Evolutionary conservation across 2,113 vertebrate genomes (phyloP).

Genomic region (Chunga burmeisteri): DNA sequence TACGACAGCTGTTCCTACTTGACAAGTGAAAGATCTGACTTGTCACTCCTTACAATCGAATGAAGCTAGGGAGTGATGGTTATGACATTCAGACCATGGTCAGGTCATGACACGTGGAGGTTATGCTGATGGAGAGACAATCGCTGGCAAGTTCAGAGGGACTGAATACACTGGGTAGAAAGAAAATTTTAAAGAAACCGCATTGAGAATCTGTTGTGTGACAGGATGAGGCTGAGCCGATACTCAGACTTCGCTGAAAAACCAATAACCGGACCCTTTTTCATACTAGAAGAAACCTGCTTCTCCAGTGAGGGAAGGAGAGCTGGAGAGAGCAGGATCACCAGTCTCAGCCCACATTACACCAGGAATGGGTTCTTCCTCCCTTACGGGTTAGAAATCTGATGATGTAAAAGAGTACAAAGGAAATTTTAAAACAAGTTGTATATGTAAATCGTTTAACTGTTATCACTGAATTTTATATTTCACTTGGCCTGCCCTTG

Average conservation of each 20-base stretch:
- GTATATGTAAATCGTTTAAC: background rate
- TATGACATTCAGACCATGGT: background rate
- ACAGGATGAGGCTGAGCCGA: background rate
- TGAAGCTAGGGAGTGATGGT: background rate
- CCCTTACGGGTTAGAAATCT: background rate
- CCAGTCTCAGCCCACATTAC: background rate
- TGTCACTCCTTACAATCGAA: background rate
- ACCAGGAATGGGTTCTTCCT: background rate
- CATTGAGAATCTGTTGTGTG: fast-evolving
- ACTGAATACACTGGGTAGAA: background rate
- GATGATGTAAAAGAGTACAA: background rate
- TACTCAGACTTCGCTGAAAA: background rate
- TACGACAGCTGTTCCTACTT: background rate
- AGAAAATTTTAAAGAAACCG: background rate
- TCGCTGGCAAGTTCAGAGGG: background rate
- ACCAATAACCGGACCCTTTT: background rate
- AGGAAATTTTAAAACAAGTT: background rate
- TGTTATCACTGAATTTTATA: background rate
- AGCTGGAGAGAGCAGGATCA: background rate
- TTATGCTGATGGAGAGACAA: background rate
- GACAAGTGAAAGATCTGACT: background rate
- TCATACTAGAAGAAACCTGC: background rate
- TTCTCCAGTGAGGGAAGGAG: background rate
- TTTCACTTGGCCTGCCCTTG: background rate
- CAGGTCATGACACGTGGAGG: background rate